Evolutionary conservation across 2,797 vertebrate species (phyloP), one percentile per base, ranked within the genome.

Genomic region (Centropyge bicolor): DNA sequence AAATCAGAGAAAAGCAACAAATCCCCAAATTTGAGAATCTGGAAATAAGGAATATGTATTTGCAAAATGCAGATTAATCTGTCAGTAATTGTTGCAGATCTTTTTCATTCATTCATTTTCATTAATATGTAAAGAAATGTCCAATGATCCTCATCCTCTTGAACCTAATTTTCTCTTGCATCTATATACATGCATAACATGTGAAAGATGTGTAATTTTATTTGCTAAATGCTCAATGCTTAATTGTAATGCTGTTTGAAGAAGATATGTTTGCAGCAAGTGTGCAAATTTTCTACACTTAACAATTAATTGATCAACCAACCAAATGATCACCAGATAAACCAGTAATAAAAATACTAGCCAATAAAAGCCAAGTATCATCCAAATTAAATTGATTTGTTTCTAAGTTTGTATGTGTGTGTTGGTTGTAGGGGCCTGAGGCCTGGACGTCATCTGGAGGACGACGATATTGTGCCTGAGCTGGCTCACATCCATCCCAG

Each of bases 401-500:
- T 31, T 31, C 27, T 31, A 31, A 31, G 27, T 31, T 31, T 31
- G 27, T 31, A 31, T 31, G 27, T 85, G n/a, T n/a, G 60, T 81
- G 19, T 40, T 49, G 1, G 10, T 40, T 70, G 1, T 17, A 99
- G 98, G 94, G 96, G 96, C 90, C 95, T 98, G 95, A 98, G 97
- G 95, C 94, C 96, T 87, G 96, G 96, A 76, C 91, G 96, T 70
- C 97, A 97, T 61, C 76, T 95, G 72, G 97, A 99, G 92, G 97
- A 98, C 78, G 97, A 98, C 95, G 97, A 98, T 91, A 96, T 97
- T 83, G 96, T 98, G 84, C 97, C 98, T 41, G 97, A 98, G 88
- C 94, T 99, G 67, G 96, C 97, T 88, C 93, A 96, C 83, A 96
- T 99, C 83, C 98, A 99, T 75, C 98, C 98, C 80, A 90, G 98